Conservation (phyloP, 2,113 vertebrate species). For the Microcebus lehilahytsara region DNA sequence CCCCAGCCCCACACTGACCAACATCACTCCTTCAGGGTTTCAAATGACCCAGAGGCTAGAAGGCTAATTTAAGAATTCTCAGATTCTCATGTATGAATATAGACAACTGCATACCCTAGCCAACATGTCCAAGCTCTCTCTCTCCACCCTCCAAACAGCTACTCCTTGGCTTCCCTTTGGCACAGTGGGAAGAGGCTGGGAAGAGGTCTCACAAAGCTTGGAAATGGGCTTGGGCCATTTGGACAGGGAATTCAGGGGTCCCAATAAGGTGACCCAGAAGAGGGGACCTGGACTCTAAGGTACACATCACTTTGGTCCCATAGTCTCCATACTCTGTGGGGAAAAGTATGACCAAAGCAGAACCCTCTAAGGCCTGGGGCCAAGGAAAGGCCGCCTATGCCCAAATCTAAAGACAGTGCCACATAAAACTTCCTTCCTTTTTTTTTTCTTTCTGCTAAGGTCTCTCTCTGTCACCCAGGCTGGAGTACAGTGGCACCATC, state of each 20-base stretch:
- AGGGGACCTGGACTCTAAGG: background rate
- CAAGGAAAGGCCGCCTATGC: background rate
- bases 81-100: background rate
- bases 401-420: background rate
- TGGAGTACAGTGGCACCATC: no score
- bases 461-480: no score
- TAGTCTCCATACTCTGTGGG: background rate
- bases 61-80: background rate
- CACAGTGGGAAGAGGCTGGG: background rate
- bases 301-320: background rate
- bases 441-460: no score
- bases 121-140: background rate
- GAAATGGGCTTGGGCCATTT: background rate
- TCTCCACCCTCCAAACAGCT: background rate
- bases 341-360: background rate
- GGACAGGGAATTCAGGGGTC: background rate
- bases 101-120: background rate
- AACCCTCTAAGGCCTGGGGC: no score
- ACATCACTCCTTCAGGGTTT: background rate
- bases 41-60: background rate
- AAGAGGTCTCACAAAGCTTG: background rate
- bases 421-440: background rate
- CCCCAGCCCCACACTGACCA: accelerated
- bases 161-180: background rate
- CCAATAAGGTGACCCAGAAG: background rate